phyloP scores from a whole-genome alignment of 2,888 invertebrate species.

The Cyclophora albipunctata region DNA sequence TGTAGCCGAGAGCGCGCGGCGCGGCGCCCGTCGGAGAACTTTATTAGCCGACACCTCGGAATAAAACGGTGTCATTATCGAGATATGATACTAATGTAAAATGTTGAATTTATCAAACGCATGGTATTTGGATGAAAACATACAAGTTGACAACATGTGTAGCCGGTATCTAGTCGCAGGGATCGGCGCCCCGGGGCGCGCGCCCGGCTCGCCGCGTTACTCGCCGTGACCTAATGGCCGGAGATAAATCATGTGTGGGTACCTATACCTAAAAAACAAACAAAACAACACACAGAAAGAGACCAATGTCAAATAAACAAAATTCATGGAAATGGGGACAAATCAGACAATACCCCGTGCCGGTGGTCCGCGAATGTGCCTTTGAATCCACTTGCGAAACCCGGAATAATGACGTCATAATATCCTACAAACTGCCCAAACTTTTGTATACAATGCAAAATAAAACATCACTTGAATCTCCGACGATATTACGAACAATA shows the following conservation, averaged over 20 bases:
- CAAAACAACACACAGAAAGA: slow-evolving; percentile 53
- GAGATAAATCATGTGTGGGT: slow-evolving; percentile 63
- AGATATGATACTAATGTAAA: slow-evolving; percentile 63
- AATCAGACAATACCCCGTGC: slow-evolving; percentile 59
- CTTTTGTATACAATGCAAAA: neutral
- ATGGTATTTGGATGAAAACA: slow-evolving; percentile 69
- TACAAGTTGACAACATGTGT: slow-evolving; percentile 75
- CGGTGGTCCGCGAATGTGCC: slow-evolving; percentile 50
- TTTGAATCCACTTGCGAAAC: slow-evolving; percentile 43
- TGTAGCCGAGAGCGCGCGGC: slow-evolving; percentile 17
- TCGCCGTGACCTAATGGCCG: slow-evolving; percentile 70
- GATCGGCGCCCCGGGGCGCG: slow-evolving; percentile 67
- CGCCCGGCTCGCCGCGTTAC: slow-evolving; percentile 55
- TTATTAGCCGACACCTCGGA: slow-evolving; percentile 57
- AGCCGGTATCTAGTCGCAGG: slow-evolving; percentile 62
- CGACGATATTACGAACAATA: neutral
- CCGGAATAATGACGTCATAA: slow-evolving; percentile 31
- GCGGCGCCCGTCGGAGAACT: slow-evolving; percentile 29
- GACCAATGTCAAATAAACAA: slow-evolving; percentile 66
- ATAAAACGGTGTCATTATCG: slow-evolving; percentile 59
- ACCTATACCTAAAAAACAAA: slow-evolving; percentile 51
- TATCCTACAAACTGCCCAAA: slow-evolving; percentile 4
- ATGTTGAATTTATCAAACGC: slow-evolving; percentile 66
- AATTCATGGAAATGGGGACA: slow-evolving; percentile 72
- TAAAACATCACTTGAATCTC: too few species aligned